Evolutionary conservation across 1,140 invertebrate species (phyloP).

Genomic region (Drosophila kepulauana): DNA sequence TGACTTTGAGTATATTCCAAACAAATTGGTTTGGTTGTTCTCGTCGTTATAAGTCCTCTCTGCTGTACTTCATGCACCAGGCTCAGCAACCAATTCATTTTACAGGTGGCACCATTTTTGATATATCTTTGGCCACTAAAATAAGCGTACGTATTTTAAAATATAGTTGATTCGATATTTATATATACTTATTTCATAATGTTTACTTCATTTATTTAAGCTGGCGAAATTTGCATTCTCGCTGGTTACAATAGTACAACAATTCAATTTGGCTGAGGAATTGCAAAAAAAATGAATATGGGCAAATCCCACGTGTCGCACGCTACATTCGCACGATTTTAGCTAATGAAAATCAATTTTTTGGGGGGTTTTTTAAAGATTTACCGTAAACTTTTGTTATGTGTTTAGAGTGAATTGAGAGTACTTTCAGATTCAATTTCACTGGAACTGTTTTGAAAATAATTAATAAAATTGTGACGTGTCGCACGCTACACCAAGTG

Average conservation of each 20-base stretch:
- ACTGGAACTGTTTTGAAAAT: too few relatives aligned
- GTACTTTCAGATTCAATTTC: too few relatives aligned
- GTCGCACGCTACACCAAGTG: too few relatives aligned
- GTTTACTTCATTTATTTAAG: not conserved
- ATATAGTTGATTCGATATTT: not conserved
- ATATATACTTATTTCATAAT: not conserved
- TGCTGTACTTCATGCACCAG: not conserved
- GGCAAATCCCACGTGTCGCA: too few relatives aligned
- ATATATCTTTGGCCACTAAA: not conserved
- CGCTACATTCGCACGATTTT: too few relatives aligned
- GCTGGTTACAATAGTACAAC: constrained; percentile 53
- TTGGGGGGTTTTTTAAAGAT: too few relatives aligned
- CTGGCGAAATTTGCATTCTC: constrained; percentile 53
- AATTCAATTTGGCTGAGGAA: constrained; percentile 43
- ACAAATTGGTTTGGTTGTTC: not conserved
- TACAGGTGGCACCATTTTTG: not conserved
- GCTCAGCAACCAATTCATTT: not conserved
- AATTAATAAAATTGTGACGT: too few relatives aligned
- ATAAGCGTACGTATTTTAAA: not conserved
- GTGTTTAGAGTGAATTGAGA: too few relatives aligned
- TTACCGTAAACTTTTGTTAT: too few relatives aligned
- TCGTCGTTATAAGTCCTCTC: not conserved
- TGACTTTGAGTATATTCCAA: not conserved
- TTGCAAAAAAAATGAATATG: not conserved
- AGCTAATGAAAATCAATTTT: too few relatives aligned